Evolutionary conservation across 2,797 vertebrate species (phyloP).

Genomic region (Enteromius thamalakanensis): DNA sequence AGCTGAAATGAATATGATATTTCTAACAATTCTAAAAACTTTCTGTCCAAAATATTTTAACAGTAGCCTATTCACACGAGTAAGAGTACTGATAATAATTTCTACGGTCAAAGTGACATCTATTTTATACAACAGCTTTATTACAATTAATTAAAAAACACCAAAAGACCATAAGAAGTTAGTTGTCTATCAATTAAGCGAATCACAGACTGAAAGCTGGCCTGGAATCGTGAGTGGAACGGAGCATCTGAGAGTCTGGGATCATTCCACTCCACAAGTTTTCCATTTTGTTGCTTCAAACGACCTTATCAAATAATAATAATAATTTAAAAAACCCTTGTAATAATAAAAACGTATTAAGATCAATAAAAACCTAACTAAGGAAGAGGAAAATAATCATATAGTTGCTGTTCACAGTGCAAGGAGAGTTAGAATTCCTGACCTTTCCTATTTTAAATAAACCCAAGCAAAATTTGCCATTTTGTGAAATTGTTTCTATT

Average conservation of each 20-base stretch:
- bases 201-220: neutral
- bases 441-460: neutral
- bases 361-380: neutral
- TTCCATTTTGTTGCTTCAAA: neutral
- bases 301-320: neutral
- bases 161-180: neutral
- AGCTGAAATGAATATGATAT: neutral
- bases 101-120: neutral
- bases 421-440: neutral
- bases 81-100: neutral
- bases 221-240: neutral
- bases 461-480: neutral
- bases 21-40: neutral
- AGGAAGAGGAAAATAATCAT: neutral
- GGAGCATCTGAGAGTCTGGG: neutral
- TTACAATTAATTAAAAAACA: neutral
- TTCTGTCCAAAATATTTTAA: neutral
- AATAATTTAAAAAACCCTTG: neutral
- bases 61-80: neutral
- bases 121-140: neutral
- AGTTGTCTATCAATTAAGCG: neutral
- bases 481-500: neutral
- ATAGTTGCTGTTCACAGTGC: neutral
- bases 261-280: neutral
- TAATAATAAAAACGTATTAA: too few species aligned